A percentile compares a stretch with the other conserved stretches of the same genome.
These are phyloP conservation scores for Xiphias gladius DNA, from an alignment of 2,113 vertebrate species.

Conservation along the genomic window DNA sequence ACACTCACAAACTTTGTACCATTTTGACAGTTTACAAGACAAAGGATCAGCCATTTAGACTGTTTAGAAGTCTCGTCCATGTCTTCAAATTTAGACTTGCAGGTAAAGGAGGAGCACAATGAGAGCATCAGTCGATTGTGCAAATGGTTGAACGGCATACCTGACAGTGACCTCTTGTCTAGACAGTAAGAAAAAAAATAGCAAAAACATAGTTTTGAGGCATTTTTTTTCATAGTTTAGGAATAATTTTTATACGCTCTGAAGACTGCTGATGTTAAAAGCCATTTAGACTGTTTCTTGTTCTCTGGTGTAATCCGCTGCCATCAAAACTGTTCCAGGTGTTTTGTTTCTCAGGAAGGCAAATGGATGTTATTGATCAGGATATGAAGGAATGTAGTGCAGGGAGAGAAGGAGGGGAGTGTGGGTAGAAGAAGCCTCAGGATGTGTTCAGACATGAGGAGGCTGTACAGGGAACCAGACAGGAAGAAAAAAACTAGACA, in stretches of 20 bases:
- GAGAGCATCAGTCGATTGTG: neutral
- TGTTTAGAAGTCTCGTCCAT: too few relatives aligned
- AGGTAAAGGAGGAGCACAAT: neutral
- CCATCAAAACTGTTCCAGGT: slow-evolving; percentile 26
- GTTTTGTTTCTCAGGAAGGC: slow-evolving; percentile 36
- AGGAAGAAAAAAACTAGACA: neutral
- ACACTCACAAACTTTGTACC: too few relatives aligned
- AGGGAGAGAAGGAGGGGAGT: slow-evolving; percentile 22
- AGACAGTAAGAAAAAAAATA: neutral
- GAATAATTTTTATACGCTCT: too few relatives aligned
- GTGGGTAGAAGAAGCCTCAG: slow-evolving; percentile 27
- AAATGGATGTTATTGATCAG: slow-evolving; percentile 61
- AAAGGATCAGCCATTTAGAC: too few relatives aligned
- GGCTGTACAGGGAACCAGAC: slow-evolving; percentile 34
- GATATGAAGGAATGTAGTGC: slow-evolving; percentile 37
- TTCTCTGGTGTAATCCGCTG: slow-evolving; percentile 13
- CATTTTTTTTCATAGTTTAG: too few relatives aligned
- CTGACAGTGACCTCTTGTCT: neutral
- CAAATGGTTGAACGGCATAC: neutral
- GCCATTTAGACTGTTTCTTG: neutral
- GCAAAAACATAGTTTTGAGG: neutral
- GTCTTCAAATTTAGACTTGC: too few relatives aligned
- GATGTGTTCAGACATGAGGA: slow-evolving; percentile 41
- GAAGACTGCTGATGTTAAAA: slow-evolving; percentile 1
- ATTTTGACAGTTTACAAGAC: neutral